Percentiles rank a stretch among this genome's conserved stretches.
These are phyloP conservation scores for Linyphia triangularis DNA, from an alignment of 2,888 invertebrate genomes.

Conservation along the genomic window DNA sequence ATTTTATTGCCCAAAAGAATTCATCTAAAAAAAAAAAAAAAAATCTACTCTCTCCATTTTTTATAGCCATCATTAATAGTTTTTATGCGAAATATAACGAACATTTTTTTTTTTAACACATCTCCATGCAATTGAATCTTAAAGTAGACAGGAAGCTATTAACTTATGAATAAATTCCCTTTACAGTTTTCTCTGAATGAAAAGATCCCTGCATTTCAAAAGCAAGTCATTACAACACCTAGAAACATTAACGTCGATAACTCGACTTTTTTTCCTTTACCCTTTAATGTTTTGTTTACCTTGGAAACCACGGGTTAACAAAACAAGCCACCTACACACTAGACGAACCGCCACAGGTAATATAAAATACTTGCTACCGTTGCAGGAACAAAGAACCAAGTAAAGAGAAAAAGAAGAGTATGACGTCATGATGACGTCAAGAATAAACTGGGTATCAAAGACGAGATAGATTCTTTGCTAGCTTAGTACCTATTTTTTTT, in stretches of 20 bases:
- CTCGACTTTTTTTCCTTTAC: slow-evolving; percentile 34
- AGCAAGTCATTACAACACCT: slow-evolving; percentile 63
- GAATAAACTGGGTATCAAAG: slow-evolving; percentile 40
- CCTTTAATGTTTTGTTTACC: slow-evolving; percentile 70
- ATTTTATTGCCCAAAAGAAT: too few relatives aligned
- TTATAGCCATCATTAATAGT: too few relatives aligned
- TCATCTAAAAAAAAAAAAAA: too few relatives aligned
- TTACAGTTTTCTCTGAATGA: not conserved
- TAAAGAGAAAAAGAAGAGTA: slow-evolving; percentile 29
- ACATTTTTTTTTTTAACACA: too few relatives aligned
- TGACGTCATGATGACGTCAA: slow-evolving; percentile 68
- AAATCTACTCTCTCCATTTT: too few relatives aligned
- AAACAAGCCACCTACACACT: slow-evolving; percentile 71
- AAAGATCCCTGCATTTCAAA: not conserved
- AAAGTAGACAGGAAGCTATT: too few relatives aligned
- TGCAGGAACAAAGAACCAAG: slow-evolving; percentile 64
- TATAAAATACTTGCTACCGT: slow-evolving; percentile 43
- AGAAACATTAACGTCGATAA: slow-evolving; percentile 68
- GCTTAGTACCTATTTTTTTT: too few relatives aligned
- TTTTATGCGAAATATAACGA: too few relatives aligned
- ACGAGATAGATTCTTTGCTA: not conserved
- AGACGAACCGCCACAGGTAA: slow-evolving; percentile 36
- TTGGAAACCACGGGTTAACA: slow-evolving; percentile 68
- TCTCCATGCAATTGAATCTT: too few relatives aligned
- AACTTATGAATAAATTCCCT: slow-evolving; percentile 13